Evolutionary conservation across 2,888 invertebrate species (phyloP).

Genomic region (Ophioninae sp.): DNA sequence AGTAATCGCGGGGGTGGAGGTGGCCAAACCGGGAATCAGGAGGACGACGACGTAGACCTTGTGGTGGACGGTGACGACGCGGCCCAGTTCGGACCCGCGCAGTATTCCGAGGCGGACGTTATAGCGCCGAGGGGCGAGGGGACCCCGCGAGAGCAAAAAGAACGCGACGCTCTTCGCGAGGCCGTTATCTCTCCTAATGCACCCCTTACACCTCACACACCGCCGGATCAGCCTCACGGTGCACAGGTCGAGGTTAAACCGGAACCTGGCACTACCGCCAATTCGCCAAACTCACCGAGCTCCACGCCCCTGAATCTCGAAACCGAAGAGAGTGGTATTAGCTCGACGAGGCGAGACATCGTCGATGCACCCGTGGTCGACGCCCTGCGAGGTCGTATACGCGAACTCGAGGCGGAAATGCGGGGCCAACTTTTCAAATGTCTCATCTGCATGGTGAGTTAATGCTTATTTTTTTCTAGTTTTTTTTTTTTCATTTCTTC

Average conservation of each 20-base stretch:
- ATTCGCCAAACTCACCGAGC: conserved; percentile 61
- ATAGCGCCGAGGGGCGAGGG: conserved; percentile 82
- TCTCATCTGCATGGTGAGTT: conserved; percentile 90
- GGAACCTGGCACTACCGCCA: conserved; percentile 75
- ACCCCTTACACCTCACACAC: conserved; percentile 74
- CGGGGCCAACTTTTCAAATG: conserved; percentile 88
- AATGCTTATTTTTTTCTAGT: background rate
- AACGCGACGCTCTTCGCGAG: conserved; percentile 83
- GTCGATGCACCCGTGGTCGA: conserved; percentile 83
- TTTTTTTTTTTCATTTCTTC: conserved; percentile 17
- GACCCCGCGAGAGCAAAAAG: conserved; percentile 82
- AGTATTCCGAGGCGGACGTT: conserved; percentile 91
- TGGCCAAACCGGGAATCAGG: conserved; percentile 78
- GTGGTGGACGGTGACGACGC: conserved; percentile 95
- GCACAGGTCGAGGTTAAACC: conserved; percentile 78
- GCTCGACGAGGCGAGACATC: conserved; percentile 72
- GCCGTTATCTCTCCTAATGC: conserved; percentile 81
- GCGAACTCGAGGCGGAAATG: conserved; percentile 86
- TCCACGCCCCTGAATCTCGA: conserved; percentile 71
- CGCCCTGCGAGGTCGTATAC: conserved; percentile 89
- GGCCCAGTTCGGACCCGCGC: conserved; percentile 91
- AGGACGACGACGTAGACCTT: conserved; percentile 88
- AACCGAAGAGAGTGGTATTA: conserved; percentile 69
- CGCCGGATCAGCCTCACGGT: conserved; percentile 73
- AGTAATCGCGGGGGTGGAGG: conserved; percentile 74